Percentiles rank a stretch among this genome's conserved stretches.
Conservation (phyloP, 2,113 vertebrate species). For the Nothoprocta perdicaria region DNA sequence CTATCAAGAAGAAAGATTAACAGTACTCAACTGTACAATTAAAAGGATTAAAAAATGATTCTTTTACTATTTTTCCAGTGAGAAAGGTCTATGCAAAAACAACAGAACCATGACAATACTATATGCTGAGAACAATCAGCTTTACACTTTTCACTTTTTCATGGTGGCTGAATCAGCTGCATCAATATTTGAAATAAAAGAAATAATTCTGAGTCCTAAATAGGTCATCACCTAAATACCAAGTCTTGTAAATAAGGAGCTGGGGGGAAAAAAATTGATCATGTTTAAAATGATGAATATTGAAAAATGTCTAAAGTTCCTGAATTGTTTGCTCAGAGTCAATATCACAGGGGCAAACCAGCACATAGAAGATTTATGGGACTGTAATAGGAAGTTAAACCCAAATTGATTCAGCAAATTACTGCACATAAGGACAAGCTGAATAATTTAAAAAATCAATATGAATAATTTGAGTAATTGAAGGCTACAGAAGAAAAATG, state of each 20-base stretch:
- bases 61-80: neutral
- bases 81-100: neutral
- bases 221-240: neutral
- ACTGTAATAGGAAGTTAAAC: slow-evolving; percentile 65
- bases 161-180: neutral
- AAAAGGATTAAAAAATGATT: neutral
- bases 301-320: slow-evolving; percentile 1
- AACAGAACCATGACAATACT: fast-evolving
- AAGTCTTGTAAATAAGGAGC: neutral
- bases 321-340: slow-evolving; percentile 35
- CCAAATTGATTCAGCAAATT: slow-evolving; percentile 67
- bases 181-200: neutral
- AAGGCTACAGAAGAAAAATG: slow-evolving; percentile 10
- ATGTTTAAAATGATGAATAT: slow-evolving; percentile 16
- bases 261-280: neutral
- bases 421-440: slow-evolving; percentile 51
- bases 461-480: slow-evolving; percentile 53
- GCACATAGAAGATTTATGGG: slow-evolving; percentile 15
- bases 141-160: neutral
- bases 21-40: neutral
- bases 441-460: slow-evolving; percentile 69
- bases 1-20: neutral
- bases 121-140: neutral
- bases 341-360: slow-evolving; percentile 9
- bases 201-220: neutral